Base-by-base conservation (phyloP, 2,888 invertebrate genomes). In the Cinara cedri region DNA sequence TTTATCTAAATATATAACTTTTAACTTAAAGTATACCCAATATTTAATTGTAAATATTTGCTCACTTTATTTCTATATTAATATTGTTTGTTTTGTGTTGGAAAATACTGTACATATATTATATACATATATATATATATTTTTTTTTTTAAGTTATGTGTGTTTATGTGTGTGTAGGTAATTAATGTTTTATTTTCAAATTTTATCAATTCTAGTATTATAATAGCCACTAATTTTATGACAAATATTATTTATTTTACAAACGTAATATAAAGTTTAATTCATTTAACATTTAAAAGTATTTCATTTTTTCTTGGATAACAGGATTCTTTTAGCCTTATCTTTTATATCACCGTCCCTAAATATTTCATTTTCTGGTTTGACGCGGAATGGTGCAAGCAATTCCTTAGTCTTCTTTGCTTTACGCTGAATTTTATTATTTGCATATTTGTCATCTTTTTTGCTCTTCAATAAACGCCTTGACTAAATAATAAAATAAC, bases 391-490 rank as follows among this genome's bases (percentile, higher is more conserved):
- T 0, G 91, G 90, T 71, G 90, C 88, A 84, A 90, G 89, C 0
- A 94, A 93, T 83, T 90, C 90, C 19, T 91, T 91, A 1, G 90
- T 89, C 85, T 93, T 91, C 83, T 90, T 90, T 34, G 90, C 88
- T 34, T 91, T 89, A 87, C 95, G 96, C 84, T 95, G 93, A 83
- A 94, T 91, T 80, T 95, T 87, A 84, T 92, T 89, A 83, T 92
- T 91, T 51, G 92, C 88, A 86, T 97, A 97, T 85, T 94, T 92
- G 81, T 89, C 88, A 60, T 91, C 91, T 82, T 91, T 90, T 81
- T 89, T 88, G 85, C 90, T 90, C 65, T 89, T 90, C 72, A 92
- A 84, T 70, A 90, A 88, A 85, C 92, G 91, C 26, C 96, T 90
- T 84, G 92, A 90, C 89, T 90, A 84, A 51, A 68, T 4, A 46